Evolutionary conservation across 2,888 invertebrate species (phyloP).

Genomic region (Polymixis flavicincta): DNA sequence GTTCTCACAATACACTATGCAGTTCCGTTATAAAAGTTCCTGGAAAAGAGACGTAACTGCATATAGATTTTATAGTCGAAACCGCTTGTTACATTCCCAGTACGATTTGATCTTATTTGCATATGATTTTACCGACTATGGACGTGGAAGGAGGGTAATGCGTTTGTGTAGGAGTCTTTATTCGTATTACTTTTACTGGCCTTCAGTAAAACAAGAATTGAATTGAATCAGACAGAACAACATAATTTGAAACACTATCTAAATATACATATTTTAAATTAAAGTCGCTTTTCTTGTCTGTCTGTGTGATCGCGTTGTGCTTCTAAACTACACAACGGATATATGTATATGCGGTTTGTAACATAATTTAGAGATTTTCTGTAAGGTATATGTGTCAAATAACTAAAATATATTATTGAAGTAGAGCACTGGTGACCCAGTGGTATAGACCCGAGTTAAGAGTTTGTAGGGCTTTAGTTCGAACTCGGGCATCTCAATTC

Average conservation of each 20-base stretch:
- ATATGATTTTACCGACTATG: conserved; percentile 18
- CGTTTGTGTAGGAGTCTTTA: conserved; percentile 43
- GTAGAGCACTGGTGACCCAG: no score
- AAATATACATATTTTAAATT: neutral
- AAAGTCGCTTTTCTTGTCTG: neutral
- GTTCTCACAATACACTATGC: conserved; percentile 22
- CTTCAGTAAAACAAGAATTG: conserved; percentile 40
- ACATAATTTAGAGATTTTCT: neutral
- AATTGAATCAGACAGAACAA: conserved; percentile 13
- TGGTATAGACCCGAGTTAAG: no score
- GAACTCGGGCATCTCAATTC: no score
- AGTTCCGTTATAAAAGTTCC: neutral
- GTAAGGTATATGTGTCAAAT: neutral
- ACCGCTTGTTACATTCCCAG: neutral
- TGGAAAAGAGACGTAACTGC: neutral
- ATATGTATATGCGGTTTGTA: neutral
- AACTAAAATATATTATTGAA: neutral
- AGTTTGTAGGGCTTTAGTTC: no score
- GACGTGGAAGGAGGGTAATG: conserved; percentile 30
- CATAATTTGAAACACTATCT: conserved; percentile 2
- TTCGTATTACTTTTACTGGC: conserved; percentile 36
- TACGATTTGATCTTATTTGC: neutral
- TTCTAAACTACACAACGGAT: neutral
- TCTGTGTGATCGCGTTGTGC: neutral
- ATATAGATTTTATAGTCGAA: neutral